These are phyloP conservation scores for Ochropacha duplaris DNA, from an alignment of 2,888 invertebrate genomes.

Conservation along the genomic window DNA sequence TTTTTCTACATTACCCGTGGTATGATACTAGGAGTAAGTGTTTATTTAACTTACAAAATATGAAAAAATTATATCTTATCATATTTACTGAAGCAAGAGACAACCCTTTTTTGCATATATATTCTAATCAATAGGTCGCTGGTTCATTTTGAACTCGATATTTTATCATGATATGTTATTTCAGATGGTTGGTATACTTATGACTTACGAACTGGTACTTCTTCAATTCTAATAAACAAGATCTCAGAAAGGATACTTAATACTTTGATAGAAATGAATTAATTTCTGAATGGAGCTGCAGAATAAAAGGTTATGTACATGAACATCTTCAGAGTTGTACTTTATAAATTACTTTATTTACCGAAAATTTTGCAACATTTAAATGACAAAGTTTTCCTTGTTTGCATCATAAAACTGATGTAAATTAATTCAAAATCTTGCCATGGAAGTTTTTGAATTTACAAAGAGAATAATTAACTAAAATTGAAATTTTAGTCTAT, in stretches of 20 bases:
- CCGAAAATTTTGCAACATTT: background rate
- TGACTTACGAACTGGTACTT: slow-evolving; percentile 29
- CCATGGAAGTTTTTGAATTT: background rate
- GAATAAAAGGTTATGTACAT: background rate
- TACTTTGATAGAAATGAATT: too few species aligned
- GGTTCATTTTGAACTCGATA: too few species aligned
- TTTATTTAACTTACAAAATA: too few species aligned
- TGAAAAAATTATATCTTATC: too few species aligned
- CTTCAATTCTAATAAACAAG: slow-evolving; percentile 17
- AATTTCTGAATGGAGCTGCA: too few species aligned
- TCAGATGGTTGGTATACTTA: slow-evolving; percentile 25
- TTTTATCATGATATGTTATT: slow-evolving; percentile 3
- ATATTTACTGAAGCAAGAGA: too few species aligned
- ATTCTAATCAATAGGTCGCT: too few species aligned
- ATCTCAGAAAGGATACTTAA: background rate
- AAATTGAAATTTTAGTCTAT: background rate
- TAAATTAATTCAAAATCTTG: background rate
- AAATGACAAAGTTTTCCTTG: background rate
- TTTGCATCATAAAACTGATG: background rate
- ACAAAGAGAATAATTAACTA: background rate
- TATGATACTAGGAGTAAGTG: slow-evolving; percentile 70
- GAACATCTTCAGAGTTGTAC: background rate
- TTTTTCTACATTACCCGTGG: slow-evolving; percentile 75
- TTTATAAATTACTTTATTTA: background rate
- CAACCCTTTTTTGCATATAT: too few species aligned